A percentile compares a stretch with the other conserved stretches of the same genome.
phyloP scores from a whole-genome alignment of 1,140 invertebrate species.

The Drosophila bocki region DNA sequence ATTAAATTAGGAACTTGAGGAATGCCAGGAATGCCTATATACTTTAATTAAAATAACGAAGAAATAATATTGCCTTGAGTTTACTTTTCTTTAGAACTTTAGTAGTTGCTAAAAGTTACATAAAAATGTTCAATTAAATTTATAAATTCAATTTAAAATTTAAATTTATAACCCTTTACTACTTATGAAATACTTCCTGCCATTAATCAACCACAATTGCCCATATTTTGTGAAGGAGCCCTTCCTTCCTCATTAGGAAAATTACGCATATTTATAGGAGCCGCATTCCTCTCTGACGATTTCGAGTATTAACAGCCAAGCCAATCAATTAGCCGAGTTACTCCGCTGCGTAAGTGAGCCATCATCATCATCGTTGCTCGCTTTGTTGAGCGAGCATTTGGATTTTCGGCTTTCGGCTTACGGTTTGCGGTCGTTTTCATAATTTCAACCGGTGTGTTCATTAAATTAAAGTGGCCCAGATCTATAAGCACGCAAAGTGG shows the following conservation, averaged over 20 bases:
- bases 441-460: conserved; percentile 60
- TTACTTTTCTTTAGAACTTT: not conserved
- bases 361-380: conserved; percentile 15
- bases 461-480: conserved; percentile 75
- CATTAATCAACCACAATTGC: conserved; percentile 9
- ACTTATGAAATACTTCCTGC: conserved; percentile 7
- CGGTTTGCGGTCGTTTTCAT: conserved; percentile 54
- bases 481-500: conserved; percentile 76
- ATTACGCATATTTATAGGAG: conserved; percentile 4
- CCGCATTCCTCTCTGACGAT: conserved; percentile 5
- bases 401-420: conserved; percentile 27
- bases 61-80: not conserved
- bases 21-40: no score
- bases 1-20: not conserved
- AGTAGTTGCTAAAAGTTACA: not conserved
- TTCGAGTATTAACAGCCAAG: conserved; percentile 11
- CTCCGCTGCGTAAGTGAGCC: conserved; percentile 8
- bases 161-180: not conserved
- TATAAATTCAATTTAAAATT: not conserved
- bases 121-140: not conserved
- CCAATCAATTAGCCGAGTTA: conserved; percentile 30
- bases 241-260: not conserved
- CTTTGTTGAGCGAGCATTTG: conserved; percentile 24
- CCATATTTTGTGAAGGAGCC: conserved; percentile 6
- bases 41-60: not conserved